Percentiles rank a stretch among this genome's conserved stretches.
Evolutionary conservation across 1,140 invertebrate species (phyloP).

Genomic region (Pissodes strobi): DNA sequence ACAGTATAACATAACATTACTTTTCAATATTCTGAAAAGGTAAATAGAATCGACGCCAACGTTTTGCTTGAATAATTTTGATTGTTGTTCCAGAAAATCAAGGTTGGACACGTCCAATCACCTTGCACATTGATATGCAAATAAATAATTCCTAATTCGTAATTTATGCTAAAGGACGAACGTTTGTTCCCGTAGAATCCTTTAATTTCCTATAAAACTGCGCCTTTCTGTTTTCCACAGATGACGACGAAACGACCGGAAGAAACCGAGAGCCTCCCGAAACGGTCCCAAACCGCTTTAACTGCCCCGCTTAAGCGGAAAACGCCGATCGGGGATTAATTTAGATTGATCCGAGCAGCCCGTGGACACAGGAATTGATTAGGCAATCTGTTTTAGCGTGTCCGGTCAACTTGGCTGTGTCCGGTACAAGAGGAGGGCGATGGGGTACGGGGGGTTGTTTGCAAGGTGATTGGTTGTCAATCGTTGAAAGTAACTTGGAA

Average conservation of each 20-base stretch:
- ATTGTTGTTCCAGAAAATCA: too few species aligned
- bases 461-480: too few species aligned
- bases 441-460: constrained; percentile 2
- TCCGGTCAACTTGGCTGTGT: constrained; percentile 52
- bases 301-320: constrained; percentile 41
- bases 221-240: background rate
- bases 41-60: too few species aligned
- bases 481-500: too few species aligned
- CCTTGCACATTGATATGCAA: too few species aligned
- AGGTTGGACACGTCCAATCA: too few species aligned
- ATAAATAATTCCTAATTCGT: too few species aligned
- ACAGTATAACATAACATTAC: too few species aligned
- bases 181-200: too few species aligned
- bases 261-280: background rate
- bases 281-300: constrained; percentile 30
- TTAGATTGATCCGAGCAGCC: constrained; percentile 57
- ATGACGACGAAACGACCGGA: background rate
- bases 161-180: too few species aligned
- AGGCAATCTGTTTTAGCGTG: constrained; percentile 58
- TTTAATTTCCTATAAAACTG: background rate
- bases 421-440: constrained; percentile 46
- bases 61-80: too few species aligned
- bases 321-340: constrained; percentile 54
- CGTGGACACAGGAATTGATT: constrained; percentile 57
- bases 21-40: too few species aligned